These are phyloP conservation scores for Diloba caeruleocephala DNA, from an alignment of 2,888 invertebrate genomes.

Conservation along the genomic window DNA sequence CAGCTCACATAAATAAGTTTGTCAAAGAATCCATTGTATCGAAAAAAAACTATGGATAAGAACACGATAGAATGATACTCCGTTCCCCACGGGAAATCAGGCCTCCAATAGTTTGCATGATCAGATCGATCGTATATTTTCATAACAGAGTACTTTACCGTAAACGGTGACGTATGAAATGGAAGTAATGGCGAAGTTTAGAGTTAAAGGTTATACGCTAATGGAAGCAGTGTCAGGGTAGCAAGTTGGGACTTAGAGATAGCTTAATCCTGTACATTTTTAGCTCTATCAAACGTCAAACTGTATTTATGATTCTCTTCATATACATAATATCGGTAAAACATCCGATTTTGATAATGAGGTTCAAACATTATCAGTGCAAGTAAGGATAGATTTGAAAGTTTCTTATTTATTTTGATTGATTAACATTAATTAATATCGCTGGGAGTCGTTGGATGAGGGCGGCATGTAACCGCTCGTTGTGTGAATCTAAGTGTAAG, in stretches of 20 bases:
- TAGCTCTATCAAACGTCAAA: no score
- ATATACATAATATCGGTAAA: no score
- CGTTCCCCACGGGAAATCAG: slow-evolving; percentile 72
- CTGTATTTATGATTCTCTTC: no score
- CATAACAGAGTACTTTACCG: slow-evolving; percentile 60
- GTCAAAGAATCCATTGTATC: slow-evolving; percentile 20
- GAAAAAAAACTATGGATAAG: slow-evolving; percentile 42
- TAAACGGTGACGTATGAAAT: slow-evolving; percentile 34
- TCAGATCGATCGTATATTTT: slow-evolving; percentile 69
- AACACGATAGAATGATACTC: slow-evolving; percentile 27
- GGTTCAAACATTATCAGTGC: no score
- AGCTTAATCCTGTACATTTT: no score
- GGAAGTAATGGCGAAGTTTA: slow-evolving; percentile 44
- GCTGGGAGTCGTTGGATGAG: no score
- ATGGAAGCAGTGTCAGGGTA: slow-evolving; percentile 24
- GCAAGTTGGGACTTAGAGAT: not conserved
- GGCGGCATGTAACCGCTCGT: no score
- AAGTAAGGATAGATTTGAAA: no score
- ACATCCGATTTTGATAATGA: no score
- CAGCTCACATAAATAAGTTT: slow-evolving; percentile 19
- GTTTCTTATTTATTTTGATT: no score
- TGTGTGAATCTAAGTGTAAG: no score
- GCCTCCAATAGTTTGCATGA: slow-evolving; percentile 66
- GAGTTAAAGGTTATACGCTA: slow-evolving; percentile 18
- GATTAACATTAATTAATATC: no score